Percentiles rank a stretch among this genome's conserved stretches.
Evolutionary conservation across 2,888 invertebrate genomes (phyloP).

Genomic region (Sarcophaga caerulescens): DNA sequence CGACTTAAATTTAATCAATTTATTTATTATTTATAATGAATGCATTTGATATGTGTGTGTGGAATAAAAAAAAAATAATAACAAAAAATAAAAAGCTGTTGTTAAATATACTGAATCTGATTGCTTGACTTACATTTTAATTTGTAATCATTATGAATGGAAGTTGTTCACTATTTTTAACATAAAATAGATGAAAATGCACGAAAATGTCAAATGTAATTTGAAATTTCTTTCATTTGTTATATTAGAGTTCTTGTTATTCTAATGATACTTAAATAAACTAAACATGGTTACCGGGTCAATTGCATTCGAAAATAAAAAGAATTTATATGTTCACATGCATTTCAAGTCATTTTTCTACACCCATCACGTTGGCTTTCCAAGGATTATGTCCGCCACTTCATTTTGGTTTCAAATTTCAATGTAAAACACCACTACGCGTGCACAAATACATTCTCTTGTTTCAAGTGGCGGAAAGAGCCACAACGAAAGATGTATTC

Average conservation of each 20-base stretch:
- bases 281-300: slow-evolving; percentile 49
- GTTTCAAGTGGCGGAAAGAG: slow-evolving; percentile 38
- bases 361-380: slow-evolving; percentile 61
- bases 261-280: slow-evolving; percentile 58
- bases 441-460: neutral
- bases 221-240: no score
- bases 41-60: no score
- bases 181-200: neutral
- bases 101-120: no score
- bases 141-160: no score
- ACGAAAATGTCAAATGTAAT: no score
- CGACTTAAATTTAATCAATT: no score
- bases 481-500: slow-evolving; percentile 37
- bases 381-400: slow-evolving; percentile 43
- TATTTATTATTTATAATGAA: no score
- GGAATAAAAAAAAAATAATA: no score
- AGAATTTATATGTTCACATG: slow-evolving; percentile 32
- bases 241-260: slow-evolving; percentile 43
- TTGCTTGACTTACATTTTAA: no score
- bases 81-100: no score
- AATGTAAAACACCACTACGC: slow-evolving; percentile 14
- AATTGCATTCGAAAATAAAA: slow-evolving; percentile 13
- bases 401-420: slow-evolving; percentile 64
- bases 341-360: slow-evolving; percentile 48
- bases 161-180: neutral